These are phyloP conservation scores for Neotragus moschatus DNA, from an alignment of 2,113 vertebrate species.

Conservation along the genomic window DNA sequence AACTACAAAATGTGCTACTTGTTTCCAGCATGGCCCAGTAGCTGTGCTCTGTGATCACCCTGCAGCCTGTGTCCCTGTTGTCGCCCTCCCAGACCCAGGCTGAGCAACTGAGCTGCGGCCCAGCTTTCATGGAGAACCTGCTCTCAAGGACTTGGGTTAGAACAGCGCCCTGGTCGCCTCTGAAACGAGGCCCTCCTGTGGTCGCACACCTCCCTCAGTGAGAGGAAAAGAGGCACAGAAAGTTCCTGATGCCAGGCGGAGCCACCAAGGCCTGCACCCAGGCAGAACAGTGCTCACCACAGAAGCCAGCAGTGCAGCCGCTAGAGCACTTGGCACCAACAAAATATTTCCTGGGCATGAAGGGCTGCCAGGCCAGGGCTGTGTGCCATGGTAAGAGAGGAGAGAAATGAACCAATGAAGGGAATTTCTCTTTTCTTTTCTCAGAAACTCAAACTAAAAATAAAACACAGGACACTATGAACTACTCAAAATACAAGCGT, in stretches of 20 bases:
- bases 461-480: background rate
- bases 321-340: background rate
- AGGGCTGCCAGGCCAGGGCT: background rate
- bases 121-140: background rate
- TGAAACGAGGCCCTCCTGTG: background rate
- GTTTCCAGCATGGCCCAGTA: background rate
- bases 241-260: background rate
- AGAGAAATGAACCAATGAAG: background rate
- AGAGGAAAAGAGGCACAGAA: background rate
- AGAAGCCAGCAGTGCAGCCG: background rate
- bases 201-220: background rate
- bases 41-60: rapidly evolving
- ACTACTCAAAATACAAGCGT: background rate
- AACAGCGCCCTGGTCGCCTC: background rate
- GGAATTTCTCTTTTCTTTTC: background rate
- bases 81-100: background rate
- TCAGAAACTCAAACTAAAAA: slow-evolving; percentile 29
- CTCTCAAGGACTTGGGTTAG: background rate
- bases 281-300: background rate
- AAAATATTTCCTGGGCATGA: slow-evolving; percentile 11
- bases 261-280: background rate
- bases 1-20: background rate
- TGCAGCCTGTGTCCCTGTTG: rapidly evolving
- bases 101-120: background rate
- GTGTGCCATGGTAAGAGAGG: background rate